A percentile compares a stretch with the other conserved stretches of the same genome.
phyloP scores from a whole-genome alignment of 2,888 invertebrate species.

The Limnephilus marmoratus region DNA sequence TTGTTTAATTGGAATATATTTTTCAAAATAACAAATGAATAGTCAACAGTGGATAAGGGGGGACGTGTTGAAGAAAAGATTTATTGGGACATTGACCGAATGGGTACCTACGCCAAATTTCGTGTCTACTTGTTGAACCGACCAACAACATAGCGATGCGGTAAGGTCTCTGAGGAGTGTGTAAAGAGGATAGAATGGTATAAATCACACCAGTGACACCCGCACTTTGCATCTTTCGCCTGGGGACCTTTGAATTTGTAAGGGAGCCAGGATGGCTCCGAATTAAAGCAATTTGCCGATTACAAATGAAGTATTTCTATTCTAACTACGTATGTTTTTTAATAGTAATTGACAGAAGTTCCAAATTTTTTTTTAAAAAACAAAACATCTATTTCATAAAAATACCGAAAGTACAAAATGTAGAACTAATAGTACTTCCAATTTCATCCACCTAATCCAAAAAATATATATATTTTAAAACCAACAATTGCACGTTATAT shows the following conservation, averaged over 20 bases:
- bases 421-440: too few species aligned
- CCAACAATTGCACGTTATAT: too few species aligned
- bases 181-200: neutral
- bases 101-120: neutral
- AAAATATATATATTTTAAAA: too few species aligned
- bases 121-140: neutral
- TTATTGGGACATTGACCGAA: neutral
- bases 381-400: too few species aligned
- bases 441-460: too few species aligned
- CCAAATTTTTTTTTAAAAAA: too few species aligned
- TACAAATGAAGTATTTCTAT: neutral
- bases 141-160: neutral
- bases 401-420: too few species aligned
- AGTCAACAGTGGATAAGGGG: too few species aligned
- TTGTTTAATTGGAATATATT: too few species aligned
- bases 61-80: neutral
- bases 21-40: too few species aligned
- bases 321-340: too few species aligned
- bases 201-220: neutral
- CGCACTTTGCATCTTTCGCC: neutral
- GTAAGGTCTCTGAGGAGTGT: neutral
- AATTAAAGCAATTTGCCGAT: neutral
- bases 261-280: neutral
- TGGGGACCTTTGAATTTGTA: neutral
- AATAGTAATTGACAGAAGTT: too few species aligned